phyloP scores from a whole-genome alignment of 2,797 vertebrate genomes.

The Vireo griseus region DNA sequence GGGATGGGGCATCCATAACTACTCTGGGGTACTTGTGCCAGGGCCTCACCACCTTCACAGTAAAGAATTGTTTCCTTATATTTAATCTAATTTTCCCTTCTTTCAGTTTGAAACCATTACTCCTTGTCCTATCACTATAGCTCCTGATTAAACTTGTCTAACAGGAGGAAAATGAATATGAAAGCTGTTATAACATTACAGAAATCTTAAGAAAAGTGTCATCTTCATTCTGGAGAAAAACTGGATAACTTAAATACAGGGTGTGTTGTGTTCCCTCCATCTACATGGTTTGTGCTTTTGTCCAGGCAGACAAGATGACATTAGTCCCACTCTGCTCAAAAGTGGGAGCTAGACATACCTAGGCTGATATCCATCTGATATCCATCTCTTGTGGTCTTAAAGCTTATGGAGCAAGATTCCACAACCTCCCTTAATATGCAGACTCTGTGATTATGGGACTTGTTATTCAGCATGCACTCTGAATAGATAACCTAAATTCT shows the following conservation, averaged over 20 bases:
- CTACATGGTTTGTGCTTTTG: not conserved
- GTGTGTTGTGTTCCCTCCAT: not conserved
- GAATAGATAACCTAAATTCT: not conserved
- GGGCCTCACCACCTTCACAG: not conserved
- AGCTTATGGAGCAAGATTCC: not conserved
- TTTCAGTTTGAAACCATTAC: not conserved
- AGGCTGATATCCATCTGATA: not conserved
- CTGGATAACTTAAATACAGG: not conserved
- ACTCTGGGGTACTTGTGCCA: not conserved
- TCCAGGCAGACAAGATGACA: not conserved
- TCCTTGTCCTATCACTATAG: not conserved
- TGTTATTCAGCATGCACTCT: not conserved
- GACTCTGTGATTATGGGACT: not conserved
- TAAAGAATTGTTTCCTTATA: not conserved
- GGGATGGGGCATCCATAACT: no score
- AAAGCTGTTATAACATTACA: not conserved
- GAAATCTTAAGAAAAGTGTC: not conserved
- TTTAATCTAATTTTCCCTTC: not conserved
- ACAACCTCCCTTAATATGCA: not conserved
- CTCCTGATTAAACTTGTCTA: not conserved
- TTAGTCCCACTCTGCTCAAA: not conserved
- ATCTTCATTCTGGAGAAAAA: not conserved
- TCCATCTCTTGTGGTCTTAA: not conserved
- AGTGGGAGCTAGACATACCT: not conserved
- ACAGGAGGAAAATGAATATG: not conserved